Evolutionary conservation across 2,797 vertebrate genomes (phyloP).

Genomic region (Decapterus maruadsi): DNA sequence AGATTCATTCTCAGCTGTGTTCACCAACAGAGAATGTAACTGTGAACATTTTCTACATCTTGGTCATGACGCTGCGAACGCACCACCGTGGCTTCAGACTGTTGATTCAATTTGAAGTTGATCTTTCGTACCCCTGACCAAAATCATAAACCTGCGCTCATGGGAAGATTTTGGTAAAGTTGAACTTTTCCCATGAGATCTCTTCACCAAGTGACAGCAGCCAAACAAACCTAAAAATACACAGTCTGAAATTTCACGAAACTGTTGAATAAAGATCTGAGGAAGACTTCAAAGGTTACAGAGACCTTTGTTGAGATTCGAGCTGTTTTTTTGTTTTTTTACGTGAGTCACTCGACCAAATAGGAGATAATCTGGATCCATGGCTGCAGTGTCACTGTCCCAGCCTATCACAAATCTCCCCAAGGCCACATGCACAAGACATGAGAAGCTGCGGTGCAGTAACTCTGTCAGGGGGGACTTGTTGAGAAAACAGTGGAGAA

Average conservation of each 20-base stretch:
- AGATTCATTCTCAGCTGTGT: background rate
- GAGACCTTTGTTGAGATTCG: background rate
- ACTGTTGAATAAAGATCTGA: background rate
- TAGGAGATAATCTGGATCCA: constrained; percentile 15
- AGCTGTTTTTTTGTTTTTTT: constrained; percentile 17
- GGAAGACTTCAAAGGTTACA: background rate
- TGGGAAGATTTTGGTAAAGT: too few relatives aligned
- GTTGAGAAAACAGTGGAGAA: constrained; percentile 53
- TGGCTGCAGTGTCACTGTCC: constrained; percentile 26
- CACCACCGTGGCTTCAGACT: background rate
- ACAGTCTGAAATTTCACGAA: background rate
- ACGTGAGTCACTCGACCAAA: background rate
- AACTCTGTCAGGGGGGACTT: constrained; percentile 42
- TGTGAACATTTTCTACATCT: background rate
- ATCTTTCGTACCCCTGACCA: background rate
- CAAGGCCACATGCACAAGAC: background rate
- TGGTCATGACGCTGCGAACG: background rate
- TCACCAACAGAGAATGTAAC: too few relatives aligned
- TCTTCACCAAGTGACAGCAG: too few relatives aligned
- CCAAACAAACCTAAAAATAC: constrained; percentile 2
- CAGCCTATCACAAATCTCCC: constrained; percentile 27
- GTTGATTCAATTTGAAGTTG: background rate
- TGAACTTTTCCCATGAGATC: background rate
- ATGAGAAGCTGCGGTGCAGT: constrained; percentile 17
- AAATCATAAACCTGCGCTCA: background rate